These are phyloP conservation scores for Montipora efflorescens DNA, from an alignment of 64 coral and sea anemone species.

Conservation along the genomic window DNA sequence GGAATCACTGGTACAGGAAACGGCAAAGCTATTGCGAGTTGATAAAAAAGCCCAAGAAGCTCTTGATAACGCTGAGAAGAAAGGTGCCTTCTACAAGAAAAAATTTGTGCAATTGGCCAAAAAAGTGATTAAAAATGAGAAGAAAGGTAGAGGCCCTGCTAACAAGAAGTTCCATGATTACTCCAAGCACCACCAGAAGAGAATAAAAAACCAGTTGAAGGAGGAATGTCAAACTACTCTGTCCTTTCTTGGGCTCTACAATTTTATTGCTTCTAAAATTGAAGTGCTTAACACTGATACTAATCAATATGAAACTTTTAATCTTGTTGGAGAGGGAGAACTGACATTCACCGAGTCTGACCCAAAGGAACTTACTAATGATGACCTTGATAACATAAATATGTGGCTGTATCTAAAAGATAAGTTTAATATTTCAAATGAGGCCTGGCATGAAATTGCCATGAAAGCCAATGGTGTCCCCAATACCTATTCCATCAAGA, in stretches of 20 bases:
- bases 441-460: constrained; percentile 72
- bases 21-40: constrained; percentile 17
- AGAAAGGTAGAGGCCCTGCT: constrained; percentile 37
- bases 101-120: constrained; percentile 6
- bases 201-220: constrained; percentile 42
- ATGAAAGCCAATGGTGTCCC: constrained; percentile 58
- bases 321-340: constrained; percentile 32
- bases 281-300: constrained; percentile 61
- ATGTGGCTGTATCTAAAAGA: constrained; percentile 65
- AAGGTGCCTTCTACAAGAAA: constrained; percentile 27
- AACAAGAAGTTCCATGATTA: constrained; percentile 37
- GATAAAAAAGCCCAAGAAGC: constrained; percentile 40
- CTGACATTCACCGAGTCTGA: not conserved
- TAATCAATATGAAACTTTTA: constrained; percentile 36
- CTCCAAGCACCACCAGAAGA: constrained; percentile 31
- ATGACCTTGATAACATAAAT: constrained; percentile 61
- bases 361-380: constrained; percentile 52
- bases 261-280: constrained; percentile 62
- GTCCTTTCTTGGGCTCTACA: constrained; percentile 41
- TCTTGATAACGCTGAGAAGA: constrained; percentile 32
- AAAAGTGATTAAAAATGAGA: not conserved
- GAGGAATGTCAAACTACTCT: constrained; percentile 49
- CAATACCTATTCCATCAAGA: constrained; percentile 47
- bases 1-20: constrained; percentile 37
- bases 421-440: constrained; percentile 70